Evolutionary conservation across 2,113 vertebrate genomes (phyloP).

Genomic region (Myodes glareolus): DNA sequence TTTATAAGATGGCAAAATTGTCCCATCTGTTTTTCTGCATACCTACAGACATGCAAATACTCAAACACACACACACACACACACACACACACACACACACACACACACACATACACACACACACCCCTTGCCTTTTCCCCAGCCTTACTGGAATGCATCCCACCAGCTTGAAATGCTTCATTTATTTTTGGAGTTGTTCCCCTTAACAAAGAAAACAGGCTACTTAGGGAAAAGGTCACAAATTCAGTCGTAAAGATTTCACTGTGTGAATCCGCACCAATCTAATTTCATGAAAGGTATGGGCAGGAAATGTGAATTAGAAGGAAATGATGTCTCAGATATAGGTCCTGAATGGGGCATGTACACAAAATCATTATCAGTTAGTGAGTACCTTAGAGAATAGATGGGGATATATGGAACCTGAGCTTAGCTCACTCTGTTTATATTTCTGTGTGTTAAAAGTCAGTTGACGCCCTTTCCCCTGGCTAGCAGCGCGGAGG

Average conservation of each 20-base stretch:
- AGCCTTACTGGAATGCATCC: not conserved
- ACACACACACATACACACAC: not conserved
- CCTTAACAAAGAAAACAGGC: conserved; percentile 45
- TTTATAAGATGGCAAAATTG: conserved; percentile 54
- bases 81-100: not conserved
- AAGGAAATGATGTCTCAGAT: not conserved
- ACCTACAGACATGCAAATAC: not conserved
- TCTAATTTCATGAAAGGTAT: not conserved
- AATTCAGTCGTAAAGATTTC: not conserved
- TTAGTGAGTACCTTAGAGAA: not conserved
- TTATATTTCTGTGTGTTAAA: not conserved
- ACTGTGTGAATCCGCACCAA: not conserved
- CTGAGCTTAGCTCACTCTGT: not conserved
- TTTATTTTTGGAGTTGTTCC: conserved; percentile 57
- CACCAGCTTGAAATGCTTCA: not conserved
- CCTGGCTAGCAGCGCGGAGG: no score
- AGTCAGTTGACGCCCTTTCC: not conserved
- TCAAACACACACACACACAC: not conserved
- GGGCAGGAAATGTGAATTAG: not conserved
- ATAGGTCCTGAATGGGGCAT: not conserved
- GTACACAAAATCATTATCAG: not conserved
- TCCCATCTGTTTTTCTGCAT: conserved; percentile 54
- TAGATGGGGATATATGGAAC: not conserved
- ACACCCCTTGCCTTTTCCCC: not conserved
- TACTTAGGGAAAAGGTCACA: conserved; percentile 11